A percentile compares a stretch with the other conserved stretches of the same genome.
These are phyloP conservation scores for Galagoides demidoff DNA, from an alignment of 2,797 vertebrate species.

Conservation along the genomic window DNA sequence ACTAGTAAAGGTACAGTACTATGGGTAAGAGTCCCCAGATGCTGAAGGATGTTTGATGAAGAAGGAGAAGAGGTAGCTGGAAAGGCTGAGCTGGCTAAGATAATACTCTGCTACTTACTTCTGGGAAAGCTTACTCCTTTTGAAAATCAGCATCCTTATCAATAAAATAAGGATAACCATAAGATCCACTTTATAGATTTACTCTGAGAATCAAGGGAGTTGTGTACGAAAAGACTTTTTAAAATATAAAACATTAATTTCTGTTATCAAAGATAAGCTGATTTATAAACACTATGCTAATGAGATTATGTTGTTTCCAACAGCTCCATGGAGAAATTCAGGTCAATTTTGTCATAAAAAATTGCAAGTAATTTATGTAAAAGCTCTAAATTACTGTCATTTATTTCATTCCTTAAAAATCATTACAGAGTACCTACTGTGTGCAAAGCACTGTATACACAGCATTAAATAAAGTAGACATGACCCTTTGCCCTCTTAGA, in stretches of 20 bases:
- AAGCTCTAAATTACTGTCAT: not conserved
- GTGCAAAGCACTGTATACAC: not conserved
- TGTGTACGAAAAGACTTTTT: not conserved
- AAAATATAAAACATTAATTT: constrained; percentile 4
- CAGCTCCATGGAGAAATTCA: not conserved
- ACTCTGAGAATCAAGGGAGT: not conserved
- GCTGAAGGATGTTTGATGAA: not conserved
- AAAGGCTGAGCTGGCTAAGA: not conserved
- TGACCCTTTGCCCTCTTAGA: not conserved
- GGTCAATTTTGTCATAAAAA: constrained; percentile 3
- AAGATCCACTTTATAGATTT: not conserved
- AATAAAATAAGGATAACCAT: not conserved
- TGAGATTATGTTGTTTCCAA: not conserved
- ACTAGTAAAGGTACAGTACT: not conserved
- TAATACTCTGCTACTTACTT: not conserved
- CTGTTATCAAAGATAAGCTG: constrained; percentile 1
- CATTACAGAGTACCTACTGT: not conserved
- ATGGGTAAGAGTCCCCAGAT: not conserved
- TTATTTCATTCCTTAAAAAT: not conserved
- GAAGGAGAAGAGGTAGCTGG: not conserved
- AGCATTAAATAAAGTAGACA: constrained; percentile 1
- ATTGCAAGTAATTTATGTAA: not conserved
- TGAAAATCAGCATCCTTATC: not conserved
- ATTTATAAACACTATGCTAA: not conserved
- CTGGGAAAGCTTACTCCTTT: not conserved